Base-by-base conservation (phyloP, 2,888 invertebrate genomes). In the Hypena proboscidalis region DNA sequence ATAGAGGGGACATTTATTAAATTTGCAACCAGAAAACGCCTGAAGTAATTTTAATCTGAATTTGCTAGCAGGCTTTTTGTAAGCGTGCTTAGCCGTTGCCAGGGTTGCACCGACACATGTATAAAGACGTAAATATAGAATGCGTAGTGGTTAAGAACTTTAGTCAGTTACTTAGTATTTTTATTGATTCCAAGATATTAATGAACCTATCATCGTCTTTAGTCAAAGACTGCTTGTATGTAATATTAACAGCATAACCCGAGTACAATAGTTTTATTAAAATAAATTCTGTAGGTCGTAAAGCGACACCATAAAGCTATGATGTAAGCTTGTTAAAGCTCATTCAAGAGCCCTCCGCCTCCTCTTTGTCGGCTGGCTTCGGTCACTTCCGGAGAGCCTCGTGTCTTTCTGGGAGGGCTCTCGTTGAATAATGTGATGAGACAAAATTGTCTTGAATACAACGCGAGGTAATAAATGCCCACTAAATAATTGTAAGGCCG, bases 381-480 rank as follows among this genome's bases (percentile, higher is more conserved):
- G 58, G 46, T 26, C 52, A 75, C 70, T 74, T 75, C 75, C 75
- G 77, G 71, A 73, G 43, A 44, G 42, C 51, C 63, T 61, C 58
- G 54, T 58, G 58, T 60, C 76, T 58, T 61, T 73, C 61, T 80
- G 81, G 80, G 84, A 77, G 80, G 80, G 74, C 79, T 66, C 57
- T 67, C 63, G 71, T 70, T 74, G 75, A 78, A 70, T 77, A 73
- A 78, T 77, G 73, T 60, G 75, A 77, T 74, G 79, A 74, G 74
- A 78, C 79, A 70, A 78, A 80, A 78, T 78, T 73, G 76, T 77
- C 74, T 71, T 70, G 70, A 74, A 77, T 74, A 75, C 70, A 71
- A 74, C 67, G 62, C 67, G 60, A 53, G 58, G 67, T 75, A 70
- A 79, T 76, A 78, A 79, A 78, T 77, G 76, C 65, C 68, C 69